A percentile compares a stretch with the other conserved stretches of the same genome.
Evolutionary conservation across 2,797 vertebrate species (phyloP).

Genomic region (Threskiornis aethiopicus): DNA sequence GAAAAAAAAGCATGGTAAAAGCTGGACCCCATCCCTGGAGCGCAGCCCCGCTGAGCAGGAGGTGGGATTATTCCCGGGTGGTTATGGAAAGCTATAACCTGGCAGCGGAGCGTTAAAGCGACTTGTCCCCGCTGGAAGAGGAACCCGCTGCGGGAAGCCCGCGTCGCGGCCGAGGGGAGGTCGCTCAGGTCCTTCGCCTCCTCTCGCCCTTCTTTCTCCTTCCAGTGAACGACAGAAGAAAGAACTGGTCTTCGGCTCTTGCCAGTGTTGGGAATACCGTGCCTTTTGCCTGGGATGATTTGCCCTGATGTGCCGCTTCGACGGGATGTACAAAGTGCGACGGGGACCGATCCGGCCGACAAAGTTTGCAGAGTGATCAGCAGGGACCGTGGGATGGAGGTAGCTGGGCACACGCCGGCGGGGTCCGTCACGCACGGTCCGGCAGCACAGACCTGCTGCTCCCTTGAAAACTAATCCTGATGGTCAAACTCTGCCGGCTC

Average conservation of each 20-base stretch:
- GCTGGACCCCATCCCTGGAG: not conserved
- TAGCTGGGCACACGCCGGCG: not conserved
- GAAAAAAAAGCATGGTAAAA: not conserved
- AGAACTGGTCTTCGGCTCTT: not conserved
- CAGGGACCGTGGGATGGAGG: constrained; percentile 30
- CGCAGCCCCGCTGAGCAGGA: constrained; percentile 10
- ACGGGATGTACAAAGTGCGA: constrained; percentile 59
- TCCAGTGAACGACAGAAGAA: not conserved
- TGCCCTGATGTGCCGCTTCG: not conserved
- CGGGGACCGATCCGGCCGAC: not conserved
- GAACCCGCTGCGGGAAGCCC: not conserved
- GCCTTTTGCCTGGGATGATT: constrained; percentile 58
- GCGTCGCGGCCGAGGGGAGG: not conserved
- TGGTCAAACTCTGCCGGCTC: not conserved
- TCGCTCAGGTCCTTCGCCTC: not conserved
- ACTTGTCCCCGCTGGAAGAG: not conserved
- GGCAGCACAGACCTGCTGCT: constrained; percentile 1
- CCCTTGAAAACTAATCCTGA: constrained; percentile 11
- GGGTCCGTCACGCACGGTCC: not conserved
- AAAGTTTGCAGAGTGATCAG: constrained; percentile 39
- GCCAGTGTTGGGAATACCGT: constrained; percentile 53
- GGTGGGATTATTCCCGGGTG: constrained; percentile 39
- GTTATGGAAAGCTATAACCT: constrained; percentile 16
- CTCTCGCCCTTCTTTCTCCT: not conserved
- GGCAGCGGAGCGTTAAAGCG: not conserved